Conservation (phyloP, 2,113 vertebrate species). For the Arvicanthis niloticus region DNA sequence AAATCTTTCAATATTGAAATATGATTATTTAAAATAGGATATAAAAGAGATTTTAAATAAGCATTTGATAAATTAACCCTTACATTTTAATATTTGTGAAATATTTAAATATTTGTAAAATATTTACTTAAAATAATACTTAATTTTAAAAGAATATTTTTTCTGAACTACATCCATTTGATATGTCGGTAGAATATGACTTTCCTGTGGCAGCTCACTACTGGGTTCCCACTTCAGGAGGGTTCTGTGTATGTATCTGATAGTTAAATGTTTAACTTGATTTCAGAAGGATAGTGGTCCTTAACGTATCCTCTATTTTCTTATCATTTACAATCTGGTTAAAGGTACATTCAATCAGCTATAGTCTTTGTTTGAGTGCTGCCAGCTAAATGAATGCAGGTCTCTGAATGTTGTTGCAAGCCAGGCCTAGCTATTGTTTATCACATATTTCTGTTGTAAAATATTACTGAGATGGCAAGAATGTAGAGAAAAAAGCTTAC, state of each 20-base stretch:
- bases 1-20: not conserved
- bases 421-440: not conserved
- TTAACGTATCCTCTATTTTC: not conserved
- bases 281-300: not conserved
- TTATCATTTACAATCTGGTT: not conserved
- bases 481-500: not conserved
- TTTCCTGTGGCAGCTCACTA: not conserved
- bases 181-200: not conserved
- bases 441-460: not conserved
- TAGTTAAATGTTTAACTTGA: not conserved
- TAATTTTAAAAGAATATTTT: not conserved
- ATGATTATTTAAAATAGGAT: not conserved
- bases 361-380: not conserved
- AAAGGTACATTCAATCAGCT: not conserved
- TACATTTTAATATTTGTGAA: not conserved
- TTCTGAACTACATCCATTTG: not conserved
- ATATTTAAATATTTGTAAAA: not conserved
- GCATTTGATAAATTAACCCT: not conserved
- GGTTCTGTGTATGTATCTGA: not conserved
- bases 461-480: not conserved
- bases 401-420: not conserved
- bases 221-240: not conserved
- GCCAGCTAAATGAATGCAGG: not conserved
- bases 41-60: not conserved
- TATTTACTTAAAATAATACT: not conserved